Percentiles rank a stretch among this genome's conserved stretches.
These are phyloP conservation scores for Cliona cf. orientalis DNA, from an alignment of 37 sponge, comb jelly and placozoan species.

Conservation along the genomic window DNA sequence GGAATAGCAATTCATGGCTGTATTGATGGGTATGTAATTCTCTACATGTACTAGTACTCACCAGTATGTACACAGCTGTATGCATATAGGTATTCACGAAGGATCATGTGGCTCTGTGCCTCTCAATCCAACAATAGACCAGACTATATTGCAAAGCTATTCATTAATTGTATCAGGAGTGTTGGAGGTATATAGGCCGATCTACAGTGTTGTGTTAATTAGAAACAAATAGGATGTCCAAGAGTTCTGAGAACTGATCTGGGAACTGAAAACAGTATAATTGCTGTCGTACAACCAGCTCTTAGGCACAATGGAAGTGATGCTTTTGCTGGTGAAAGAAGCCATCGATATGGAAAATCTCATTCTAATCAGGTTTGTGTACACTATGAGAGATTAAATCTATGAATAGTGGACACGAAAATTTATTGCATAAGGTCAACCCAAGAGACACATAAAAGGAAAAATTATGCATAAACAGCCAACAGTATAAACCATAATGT, in stretches of 20 bases:
- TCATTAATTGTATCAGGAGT: neutral
- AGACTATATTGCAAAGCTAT: neutral
- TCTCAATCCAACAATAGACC: constrained; percentile 28
- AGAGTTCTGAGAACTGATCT: constrained; percentile 19
- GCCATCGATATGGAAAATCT: constrained; percentile 35
- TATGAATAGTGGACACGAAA: neutral
- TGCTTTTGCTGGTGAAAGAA: neutral
- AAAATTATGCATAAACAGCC: too few relatives aligned
- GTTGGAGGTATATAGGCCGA: neutral
- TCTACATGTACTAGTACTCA: neutral
- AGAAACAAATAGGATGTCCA: constrained; percentile 29
- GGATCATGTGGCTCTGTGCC: constrained; percentile 45
- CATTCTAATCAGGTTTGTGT: constrained; percentile 22
- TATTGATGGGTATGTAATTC: constrained; percentile 34
- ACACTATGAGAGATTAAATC: neutral
- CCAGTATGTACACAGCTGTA: neutral
- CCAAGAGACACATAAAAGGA: too few relatives aligned
- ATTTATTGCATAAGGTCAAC: too few relatives aligned
- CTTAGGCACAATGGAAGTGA: constrained; percentile 27
- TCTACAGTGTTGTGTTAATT: neutral
- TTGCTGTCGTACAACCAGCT: constrained; percentile 21
- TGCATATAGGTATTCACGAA: constrained; percentile 34
- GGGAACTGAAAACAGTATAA: constrained; percentile 41
- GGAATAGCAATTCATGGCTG: constrained; percentile 47
- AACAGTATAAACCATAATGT: too few relatives aligned